These are phyloP conservation scores for Leuciscus idus DNA, from an alignment of 2,113 vertebrate species.

Conservation along the genomic window DNA sequence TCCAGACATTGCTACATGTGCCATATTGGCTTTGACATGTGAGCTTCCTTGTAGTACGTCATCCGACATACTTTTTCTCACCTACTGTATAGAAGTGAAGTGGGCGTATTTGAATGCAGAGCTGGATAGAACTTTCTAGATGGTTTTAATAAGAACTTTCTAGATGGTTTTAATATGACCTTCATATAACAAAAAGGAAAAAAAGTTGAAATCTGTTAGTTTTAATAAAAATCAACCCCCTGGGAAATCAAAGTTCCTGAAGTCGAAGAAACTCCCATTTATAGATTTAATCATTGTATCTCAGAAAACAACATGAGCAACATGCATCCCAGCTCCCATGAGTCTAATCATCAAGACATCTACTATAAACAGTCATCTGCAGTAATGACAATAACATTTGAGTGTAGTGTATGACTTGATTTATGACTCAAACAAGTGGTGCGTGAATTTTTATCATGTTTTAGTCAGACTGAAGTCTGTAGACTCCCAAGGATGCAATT, in stretches of 20 bases:
- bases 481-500: conserved; percentile 39
- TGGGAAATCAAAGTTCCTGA: conserved; percentile 15
- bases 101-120: neutral
- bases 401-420: conserved; percentile 35
- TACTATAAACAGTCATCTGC: conserved; percentile 42
- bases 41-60: neutral
- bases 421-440: conserved; percentile 47
- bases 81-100: neutral
- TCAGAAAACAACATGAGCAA: conserved; percentile 19
- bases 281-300: conserved; percentile 41
- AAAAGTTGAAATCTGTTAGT: neutral
- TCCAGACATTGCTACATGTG: neutral
- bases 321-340: conserved; percentile 17
- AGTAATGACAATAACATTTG: conserved; percentile 48
- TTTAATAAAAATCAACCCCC: neutral
- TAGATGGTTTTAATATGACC: neutral
- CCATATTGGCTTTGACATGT: neutral
- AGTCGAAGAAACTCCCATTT: conserved; percentile 21
- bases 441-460: conserved; percentile 33
- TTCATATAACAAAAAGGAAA: neutral
- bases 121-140: neutral
- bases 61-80: neutral
- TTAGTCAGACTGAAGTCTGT: conserved; percentile 22
- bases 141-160: neutral
- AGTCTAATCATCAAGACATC: conserved; percentile 41